Conservation (phyloP, 2,888 invertebrate species). For the Entomobrya multifasciata region DNA sequence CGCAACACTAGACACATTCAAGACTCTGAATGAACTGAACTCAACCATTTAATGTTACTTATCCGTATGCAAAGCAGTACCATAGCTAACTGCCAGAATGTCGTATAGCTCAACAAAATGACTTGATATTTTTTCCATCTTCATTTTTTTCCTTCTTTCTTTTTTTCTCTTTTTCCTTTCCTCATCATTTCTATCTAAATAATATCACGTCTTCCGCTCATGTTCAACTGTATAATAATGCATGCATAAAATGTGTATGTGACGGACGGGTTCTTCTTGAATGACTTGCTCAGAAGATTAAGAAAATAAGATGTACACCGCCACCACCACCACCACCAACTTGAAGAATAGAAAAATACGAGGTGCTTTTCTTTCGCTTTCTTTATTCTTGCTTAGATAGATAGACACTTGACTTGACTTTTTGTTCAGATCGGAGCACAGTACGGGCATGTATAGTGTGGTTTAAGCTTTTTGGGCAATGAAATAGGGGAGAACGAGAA, state of each 20-base stretch:
- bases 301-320: constrained; percentile 47
- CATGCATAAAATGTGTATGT: constrained; percentile 67
- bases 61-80: constrained; percentile 49
- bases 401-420: constrained; percentile 38
- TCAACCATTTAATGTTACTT: constrained; percentile 21
- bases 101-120: constrained; percentile 48
- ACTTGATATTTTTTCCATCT: constrained; percentile 49
- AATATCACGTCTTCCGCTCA: constrained; percentile 5
- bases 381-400: neutral
- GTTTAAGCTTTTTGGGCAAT: neutral
- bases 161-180: constrained; percentile 51
- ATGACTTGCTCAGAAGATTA: constrained; percentile 73
- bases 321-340: too few relatives aligned
- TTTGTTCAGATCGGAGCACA: neutral
- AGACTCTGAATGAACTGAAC: constrained; percentile 30
- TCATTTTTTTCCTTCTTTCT: constrained; percentile 45
- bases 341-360: neutral
- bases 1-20: constrained; percentile 55
- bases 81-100: neutral
- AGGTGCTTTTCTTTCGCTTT: neutral
- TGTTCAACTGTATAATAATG: constrained; percentile 9
- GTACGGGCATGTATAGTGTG: neutral
- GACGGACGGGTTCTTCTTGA: constrained; percentile 56
- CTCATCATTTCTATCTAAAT: constrained; percentile 26
- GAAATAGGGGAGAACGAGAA: constrained; percentile 6